These are phyloP conservation scores for Lepisosteus oculatus DNA, from an alignment of 2,113 vertebrate species.

Conservation along the genomic window DNA sequence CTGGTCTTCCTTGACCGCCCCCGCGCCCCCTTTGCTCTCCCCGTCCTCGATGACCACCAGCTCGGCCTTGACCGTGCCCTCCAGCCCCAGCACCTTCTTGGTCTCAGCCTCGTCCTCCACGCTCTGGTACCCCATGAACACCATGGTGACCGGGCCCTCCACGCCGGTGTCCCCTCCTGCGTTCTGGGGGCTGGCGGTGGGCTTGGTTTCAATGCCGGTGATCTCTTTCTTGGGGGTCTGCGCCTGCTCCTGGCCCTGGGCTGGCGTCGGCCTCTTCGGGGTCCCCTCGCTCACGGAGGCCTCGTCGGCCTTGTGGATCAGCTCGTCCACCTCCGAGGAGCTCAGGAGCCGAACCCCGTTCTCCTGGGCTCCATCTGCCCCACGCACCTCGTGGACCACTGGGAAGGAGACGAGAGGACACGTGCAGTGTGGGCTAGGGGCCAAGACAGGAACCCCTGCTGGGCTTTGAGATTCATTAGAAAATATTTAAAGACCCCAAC, in stretches of 20 bases:
- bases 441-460: too few relatives aligned
- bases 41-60: slow-evolving; percentile 81
- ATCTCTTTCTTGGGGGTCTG: slow-evolving; percentile 67
- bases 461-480: too few relatives aligned
- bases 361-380: slow-evolving; percentile 62
- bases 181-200: slow-evolving; percentile 61
- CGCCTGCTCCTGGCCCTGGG: slow-evolving; percentile 31
- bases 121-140: slow-evolving; percentile 95
- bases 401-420: slow-evolving; percentile 24
- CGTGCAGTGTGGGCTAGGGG: background rate
- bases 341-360: slow-evolving; percentile 80
- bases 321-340: slow-evolving; percentile 84
- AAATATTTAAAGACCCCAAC: too few relatives aligned
- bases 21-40: slow-evolving; percentile 50
- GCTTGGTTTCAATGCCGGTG: slow-evolving; percentile 66
- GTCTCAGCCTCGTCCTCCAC: slow-evolving; percentile 88
- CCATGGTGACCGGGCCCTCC: slow-evolving; percentile 89
- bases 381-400: slow-evolving; percentile 88
- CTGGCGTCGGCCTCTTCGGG: slow-evolving; percentile 9
- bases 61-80: slow-evolving; percentile 85
- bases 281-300: slow-evolving; percentile 58
- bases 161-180: slow-evolving; percentile 53
- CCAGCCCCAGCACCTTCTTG: slow-evolving; percentile 83
- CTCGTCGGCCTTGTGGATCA: slow-evolving; percentile 88
- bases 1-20: slow-evolving; percentile 50